Evolutionary conservation across 1,140 invertebrate genomes (phyloP), one percentile per base, ranked within the genome.

Genomic region (Drosophila miranda): DNA sequence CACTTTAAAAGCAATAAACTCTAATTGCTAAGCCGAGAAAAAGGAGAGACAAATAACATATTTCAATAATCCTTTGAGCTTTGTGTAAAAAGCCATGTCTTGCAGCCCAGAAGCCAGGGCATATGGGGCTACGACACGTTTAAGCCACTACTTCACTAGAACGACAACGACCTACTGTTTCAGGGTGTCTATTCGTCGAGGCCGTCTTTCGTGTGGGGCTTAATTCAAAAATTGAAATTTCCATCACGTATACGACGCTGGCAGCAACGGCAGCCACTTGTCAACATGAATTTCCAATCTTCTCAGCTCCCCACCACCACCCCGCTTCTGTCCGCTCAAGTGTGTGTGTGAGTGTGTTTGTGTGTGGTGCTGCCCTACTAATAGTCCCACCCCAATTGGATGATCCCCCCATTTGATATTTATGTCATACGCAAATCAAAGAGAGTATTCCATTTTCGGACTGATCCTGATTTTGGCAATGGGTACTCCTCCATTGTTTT

Each of bases 271-370:
- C 64, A 75, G 56, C 72, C 80, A 83, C 76, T 83, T 83, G 80
- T 83, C 80, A 86, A 86, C 80, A 83, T 80, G 80, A 83, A 83
- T 86, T 80, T 83, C 81, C 76, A 83, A 83, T 83, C 84, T 83
- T 83, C 64, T 60, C 28, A 19, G 13, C 38, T 16, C 42, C n/a
- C 41, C 41, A 8, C 23, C 48, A 13, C 48, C 26, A 9, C 28
- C 26, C 49, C 11, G n/a, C n/a, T 28, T 9, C 13, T 13, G 13
- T 23, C 9, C 26, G 16, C 48, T 7, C 2, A 30, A 30, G 28
- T 28, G 23, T 23, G 23, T 23, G 4, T 23, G 23, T 26, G 23
- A 5, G 5, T 26, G 23, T 5, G 23, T 26, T 5, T 19, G 19
- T 4, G 23, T 5, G 23, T 26, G 23, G 23, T 26, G 23, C 4